Base-by-base conservation (phyloP, 2,888 invertebrate species). In the Drosophila trichaetosa region DNA sequence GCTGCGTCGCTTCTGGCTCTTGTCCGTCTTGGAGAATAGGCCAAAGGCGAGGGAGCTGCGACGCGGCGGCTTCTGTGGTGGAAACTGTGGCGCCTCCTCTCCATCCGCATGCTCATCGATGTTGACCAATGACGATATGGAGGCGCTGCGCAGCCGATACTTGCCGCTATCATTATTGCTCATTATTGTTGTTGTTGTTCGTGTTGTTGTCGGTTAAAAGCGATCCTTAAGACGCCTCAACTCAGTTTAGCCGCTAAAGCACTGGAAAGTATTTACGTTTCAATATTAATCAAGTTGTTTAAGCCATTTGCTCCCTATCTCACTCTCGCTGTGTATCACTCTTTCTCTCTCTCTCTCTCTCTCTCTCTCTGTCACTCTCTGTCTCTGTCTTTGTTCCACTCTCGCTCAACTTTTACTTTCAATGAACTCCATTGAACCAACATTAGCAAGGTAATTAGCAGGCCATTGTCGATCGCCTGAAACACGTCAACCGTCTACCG, bases 41-140 rank as follows among this genome's bases (percentile, higher is more conserved):
- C 92, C 90, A 79, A 92, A 79, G 1, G 92, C 93, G 69, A 93
- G 80, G 61, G 93, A 93, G 72, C 93, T 93, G 73, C 93, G 92
- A 33, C 93, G 83, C 11, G 91, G 90, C 6, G 93, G 90, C 78
- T 93, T 93, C 53, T 90, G 90, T 77, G 93, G 89, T 11, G 89
- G 90, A 74, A 86, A 40, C 21, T 57, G 48, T 33, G 91, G 87
- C 27, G 87, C 79, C 69, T 79, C 83, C 51, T 85, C 88, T 60
- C 75, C 91, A 56, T 87, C 91, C 60, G 66, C 91, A 69, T 92
- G 89, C 82, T 92, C 92, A 69, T 93, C 93, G 80, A 93, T 91
- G 71, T 93, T 91, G 78, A 93, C 92, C 87, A 93, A 89, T 83
- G 92, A 91, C 75, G 93, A 92, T 85, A 93, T 93, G 76, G 93